phyloP scores from a whole-genome alignment of 2,797 vertebrate genomes.

The Bovichtus variegatus region DNA sequence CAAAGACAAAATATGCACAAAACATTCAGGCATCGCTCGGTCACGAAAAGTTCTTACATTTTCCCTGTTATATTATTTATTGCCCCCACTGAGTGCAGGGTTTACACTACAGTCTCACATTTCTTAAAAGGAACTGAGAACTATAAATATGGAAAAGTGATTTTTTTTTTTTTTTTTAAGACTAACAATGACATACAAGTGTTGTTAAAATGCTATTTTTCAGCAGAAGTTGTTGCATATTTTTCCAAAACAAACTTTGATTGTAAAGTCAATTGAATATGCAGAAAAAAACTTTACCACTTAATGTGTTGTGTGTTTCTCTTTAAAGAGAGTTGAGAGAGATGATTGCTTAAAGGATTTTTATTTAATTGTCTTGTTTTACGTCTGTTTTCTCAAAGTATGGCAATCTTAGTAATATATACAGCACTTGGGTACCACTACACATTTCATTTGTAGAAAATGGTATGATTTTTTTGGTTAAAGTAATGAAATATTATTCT shows the following conservation, averaged over 20 bases:
- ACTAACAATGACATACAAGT: conserved; percentile 40
- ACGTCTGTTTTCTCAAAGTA: conserved; percentile 13
- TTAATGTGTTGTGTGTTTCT: conserved; percentile 66
- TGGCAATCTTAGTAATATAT: conserved; percentile 30
- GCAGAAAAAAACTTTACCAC: conserved; percentile 59
- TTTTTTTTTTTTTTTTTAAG: conserved; percentile 52
- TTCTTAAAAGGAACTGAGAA: conserved; percentile 47
- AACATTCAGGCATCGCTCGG: conserved; percentile 34
- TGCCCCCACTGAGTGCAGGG: conserved; percentile 60
- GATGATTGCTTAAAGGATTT: conserved; percentile 55
- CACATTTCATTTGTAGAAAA: conserved; percentile 16
- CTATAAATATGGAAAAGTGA: conserved; percentile 46
- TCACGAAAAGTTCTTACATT: conserved; percentile 26
- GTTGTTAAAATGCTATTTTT: conserved; percentile 67
- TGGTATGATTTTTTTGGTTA: conserved; percentile 8
- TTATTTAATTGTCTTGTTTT: conserved; percentile 55
- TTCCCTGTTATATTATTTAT: conserved; percentile 74
- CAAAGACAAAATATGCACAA: conserved; percentile 51
- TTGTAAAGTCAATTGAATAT: conserved; percentile 62
- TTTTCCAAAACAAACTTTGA: conserved; percentile 65
- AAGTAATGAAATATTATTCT: not conserved
- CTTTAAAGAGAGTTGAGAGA: conserved; percentile 68
- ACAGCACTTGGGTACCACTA: not conserved
- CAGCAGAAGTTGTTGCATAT: conserved; percentile 60
- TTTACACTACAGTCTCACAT: conserved; percentile 61